phyloP scores from a whole-genome alignment of 2,113 vertebrate genomes.

The Microcebus murinus region DNA sequence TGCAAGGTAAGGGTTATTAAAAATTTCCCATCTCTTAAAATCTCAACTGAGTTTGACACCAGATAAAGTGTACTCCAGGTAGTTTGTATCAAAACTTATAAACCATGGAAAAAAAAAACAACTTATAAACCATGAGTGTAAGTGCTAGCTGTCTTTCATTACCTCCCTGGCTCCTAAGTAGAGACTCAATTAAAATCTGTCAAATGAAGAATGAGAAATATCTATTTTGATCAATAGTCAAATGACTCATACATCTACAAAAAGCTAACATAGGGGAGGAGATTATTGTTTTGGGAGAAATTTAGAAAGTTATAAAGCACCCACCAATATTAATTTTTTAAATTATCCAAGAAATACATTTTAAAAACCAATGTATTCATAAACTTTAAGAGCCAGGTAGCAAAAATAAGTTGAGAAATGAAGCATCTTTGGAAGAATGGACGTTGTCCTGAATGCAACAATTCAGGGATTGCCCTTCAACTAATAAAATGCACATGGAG shows the following conservation, averaged over 20 bases:
- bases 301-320: conserved; percentile 8
- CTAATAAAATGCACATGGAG: conserved; percentile 6
- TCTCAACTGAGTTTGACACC: not conserved
- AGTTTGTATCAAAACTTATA: not conserved
- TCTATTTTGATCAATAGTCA: not conserved
- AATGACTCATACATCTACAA: not conserved
- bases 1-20: not conserved
- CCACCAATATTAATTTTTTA: not conserved
- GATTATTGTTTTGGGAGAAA: not conserved
- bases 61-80: not conserved
- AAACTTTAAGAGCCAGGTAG: not conserved
- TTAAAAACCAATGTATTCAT: not conserved
- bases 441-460: not conserved
- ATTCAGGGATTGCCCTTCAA: not conserved
- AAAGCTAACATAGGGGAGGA: not conserved
- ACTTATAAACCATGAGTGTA: not conserved
- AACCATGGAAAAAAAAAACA: too few relatives aligned
- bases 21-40: not conserved
- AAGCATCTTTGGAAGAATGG: not conserved
- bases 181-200: not conserved
- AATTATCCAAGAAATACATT: not conserved
- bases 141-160: not conserved
- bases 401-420: not conserved
- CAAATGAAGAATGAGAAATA: not conserved
- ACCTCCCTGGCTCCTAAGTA: not conserved